Evolutionary conservation across 2,113 vertebrate species (phyloP), one percentile per base, ranked within the genome.

Genomic region (Atractosteus spatula): DNA sequence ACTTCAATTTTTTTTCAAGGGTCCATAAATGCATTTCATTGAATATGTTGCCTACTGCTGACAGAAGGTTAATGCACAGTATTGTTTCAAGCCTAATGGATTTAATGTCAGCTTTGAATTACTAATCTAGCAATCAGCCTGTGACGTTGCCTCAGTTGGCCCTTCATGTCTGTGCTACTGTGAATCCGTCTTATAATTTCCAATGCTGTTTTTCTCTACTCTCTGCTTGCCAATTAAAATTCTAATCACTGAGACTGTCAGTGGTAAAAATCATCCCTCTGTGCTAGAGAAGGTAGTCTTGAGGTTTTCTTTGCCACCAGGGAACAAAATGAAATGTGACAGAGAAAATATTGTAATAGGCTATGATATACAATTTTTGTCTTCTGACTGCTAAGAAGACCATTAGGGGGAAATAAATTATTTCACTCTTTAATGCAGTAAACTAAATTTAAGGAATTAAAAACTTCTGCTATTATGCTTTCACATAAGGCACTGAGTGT

Each of bases 221-320:
- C 70, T 80, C 72, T 79, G 81, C 77, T 86, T 86, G 79, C 84
- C 91, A 92, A 92, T 92, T 92, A 91, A 91, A 92, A 93, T 93
- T 92, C 89, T 92, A 92, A 92, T 92, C 91, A 90, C 87, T 51
- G 80, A 87, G 78, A 72, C 82, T 82, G 70, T 57, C 12, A 0
- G 68, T 7, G 81, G 82, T 82, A 81, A 84, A 85, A 83, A 82
- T 81, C 76, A 83, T 86, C 86, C 87, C 89, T 90, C 85, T 77
- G 74, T 78, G 77, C 75, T 75, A 71, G 71, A 86, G 87, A 91
- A 91, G 86, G 87, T 90, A 92, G 90, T 92, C 92, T 93, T 89
- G 91, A 91, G 89, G 91, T 92, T 86, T 88, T 91, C 90, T 86
- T 87, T 66, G 82, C 89, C 85, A 10, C 84, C 80, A 89, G 79